A percentile compares a stretch with the other conserved stretches of the same genome.
These are phyloP conservation scores for Rhimphoctona megacephalus DNA, from an alignment of 2,888 invertebrate species.

Conservation along the genomic window DNA sequence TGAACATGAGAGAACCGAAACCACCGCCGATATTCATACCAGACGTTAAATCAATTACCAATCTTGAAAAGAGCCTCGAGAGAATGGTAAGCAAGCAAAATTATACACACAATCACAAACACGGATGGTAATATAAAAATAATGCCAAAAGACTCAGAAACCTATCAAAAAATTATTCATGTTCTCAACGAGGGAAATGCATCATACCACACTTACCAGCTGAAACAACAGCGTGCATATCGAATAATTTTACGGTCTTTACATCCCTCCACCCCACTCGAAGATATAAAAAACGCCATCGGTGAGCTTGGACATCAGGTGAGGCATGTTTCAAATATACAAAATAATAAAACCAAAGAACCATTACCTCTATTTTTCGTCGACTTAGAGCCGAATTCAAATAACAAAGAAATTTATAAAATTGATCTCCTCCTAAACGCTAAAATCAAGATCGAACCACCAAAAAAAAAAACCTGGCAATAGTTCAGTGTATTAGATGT, in stretches of 20 bases:
- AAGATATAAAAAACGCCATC: no score
- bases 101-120: not conserved
- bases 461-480: slow-evolving; percentile 41
- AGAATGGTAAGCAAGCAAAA: not conserved
- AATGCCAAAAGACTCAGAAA: slow-evolving; percentile 22
- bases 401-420: slow-evolving; percentile 35
- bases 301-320: slow-evolving; percentile 26
- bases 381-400: slow-evolving; percentile 63
- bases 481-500: slow-evolving; percentile 66
- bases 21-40: slow-evolving; percentile 21
- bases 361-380: slow-evolving; percentile 67
- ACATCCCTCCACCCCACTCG: no score
- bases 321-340: slow-evolving; percentile 60
- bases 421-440: slow-evolving; percentile 40
- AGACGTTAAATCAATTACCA: not conserved
- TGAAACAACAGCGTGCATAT: no score
- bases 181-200: no score
- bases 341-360: slow-evolving; percentile 58
- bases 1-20: not conserved
- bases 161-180: no score
- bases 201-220: no score
- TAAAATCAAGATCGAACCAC: slow-evolving; percentile 61
- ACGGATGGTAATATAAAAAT: slow-evolving; percentile 3
- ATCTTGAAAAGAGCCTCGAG: not conserved
- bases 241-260: no score